phyloP scores from a whole-genome alignment of 1,140 invertebrate genomes.

The Drosophila cardini region DNA sequence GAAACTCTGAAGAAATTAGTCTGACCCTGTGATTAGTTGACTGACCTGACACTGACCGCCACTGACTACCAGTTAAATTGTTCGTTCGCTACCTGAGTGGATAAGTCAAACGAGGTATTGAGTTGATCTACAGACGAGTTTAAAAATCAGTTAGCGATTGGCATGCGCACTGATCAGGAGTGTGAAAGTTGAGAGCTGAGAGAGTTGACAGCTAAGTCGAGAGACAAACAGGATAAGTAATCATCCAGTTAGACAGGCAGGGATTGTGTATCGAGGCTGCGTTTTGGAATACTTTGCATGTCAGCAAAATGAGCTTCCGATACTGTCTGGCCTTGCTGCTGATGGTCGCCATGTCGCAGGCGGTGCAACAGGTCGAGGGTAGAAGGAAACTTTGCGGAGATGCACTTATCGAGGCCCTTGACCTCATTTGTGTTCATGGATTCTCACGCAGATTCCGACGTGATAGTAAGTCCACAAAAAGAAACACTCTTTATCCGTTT shows the following conservation, averaged over 20 bases:
- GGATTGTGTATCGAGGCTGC: background rate
- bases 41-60: conserved; percentile 32
- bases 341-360: conserved; percentile 52
- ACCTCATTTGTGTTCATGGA: conserved; percentile 66
- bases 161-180: conserved; percentile 60
- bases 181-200: background rate
- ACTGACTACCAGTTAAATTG: conserved; percentile 3
- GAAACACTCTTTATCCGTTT: background rate
- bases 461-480: conserved; percentile 49
- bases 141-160: conserved; percentile 59
- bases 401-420: conserved; percentile 60
- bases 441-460: conserved; percentile 45
- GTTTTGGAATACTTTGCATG: conserved; percentile 27
- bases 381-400: conserved; percentile 67
- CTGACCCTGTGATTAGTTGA: conserved; percentile 46
- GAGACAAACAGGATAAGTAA: conserved; percentile 35
- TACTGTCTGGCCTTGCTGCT: conserved; percentile 60
- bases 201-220: conserved; percentile 14
- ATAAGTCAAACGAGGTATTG: conserved; percentile 40
- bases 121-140: conserved; percentile 3
- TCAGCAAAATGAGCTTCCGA: conserved; percentile 46
- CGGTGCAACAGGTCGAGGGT: conserved; percentile 61
- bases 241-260: conserved; percentile 21
- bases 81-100: conserved; percentile 20
- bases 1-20: conserved; percentile 11